These are phyloP conservation scores for Adoxophyes honmai DNA, from an alignment of 1,140 invertebrate species.

Conservation along the genomic window DNA sequence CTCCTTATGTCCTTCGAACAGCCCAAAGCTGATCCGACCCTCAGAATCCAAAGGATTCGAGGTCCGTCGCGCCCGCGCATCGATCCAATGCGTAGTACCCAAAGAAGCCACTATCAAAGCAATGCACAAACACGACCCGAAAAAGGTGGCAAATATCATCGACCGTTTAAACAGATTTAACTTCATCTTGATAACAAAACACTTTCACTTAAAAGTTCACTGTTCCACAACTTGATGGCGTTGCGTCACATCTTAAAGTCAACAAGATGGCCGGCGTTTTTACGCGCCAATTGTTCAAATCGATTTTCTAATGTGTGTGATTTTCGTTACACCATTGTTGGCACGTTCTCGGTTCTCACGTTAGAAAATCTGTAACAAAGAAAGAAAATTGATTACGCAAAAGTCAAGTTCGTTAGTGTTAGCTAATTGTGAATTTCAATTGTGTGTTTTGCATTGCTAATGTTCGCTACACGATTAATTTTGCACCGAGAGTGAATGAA, in stretches of 20 bases:
- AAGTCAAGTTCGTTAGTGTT: slow-evolving; percentile 19
- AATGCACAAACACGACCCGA: slow-evolving; percentile 89
- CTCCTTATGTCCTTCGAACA: slow-evolving; percentile 90
- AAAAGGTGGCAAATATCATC: slow-evolving; percentile 93
- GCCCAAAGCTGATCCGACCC: slow-evolving; percentile 88
- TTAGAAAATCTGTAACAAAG: slow-evolving; percentile 55
- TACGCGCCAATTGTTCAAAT: slow-evolving; percentile 22
- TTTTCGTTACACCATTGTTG: slow-evolving; percentile 29
- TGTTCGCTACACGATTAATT: neutral
- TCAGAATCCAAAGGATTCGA: slow-evolving; percentile 84
- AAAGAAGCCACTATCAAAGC: slow-evolving; percentile 89
- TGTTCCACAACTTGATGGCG: slow-evolving; percentile 27
- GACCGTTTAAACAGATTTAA: slow-evolving; percentile 83
- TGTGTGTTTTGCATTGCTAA: slow-evolving; percentile 7
- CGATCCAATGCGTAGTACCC: slow-evolving; percentile 93
- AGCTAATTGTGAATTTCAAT: slow-evolving; percentile 2
- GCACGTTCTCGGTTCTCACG: slow-evolving; percentile 35
- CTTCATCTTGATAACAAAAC: slow-evolving; percentile 56
- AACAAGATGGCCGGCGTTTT: slow-evolving; percentile 26
- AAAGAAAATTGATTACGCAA: slow-evolving; percentile 28
- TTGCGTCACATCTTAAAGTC: slow-evolving; percentile 30
- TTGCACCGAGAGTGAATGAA: neutral
- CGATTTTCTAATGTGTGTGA: slow-evolving; percentile 38
- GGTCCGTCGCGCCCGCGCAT: slow-evolving; percentile 83
- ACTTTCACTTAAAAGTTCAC: slow-evolving; percentile 36